phyloP scores from a whole-genome alignment of 1,140 invertebrate genomes.

The Argopecten irradians region DNA sequence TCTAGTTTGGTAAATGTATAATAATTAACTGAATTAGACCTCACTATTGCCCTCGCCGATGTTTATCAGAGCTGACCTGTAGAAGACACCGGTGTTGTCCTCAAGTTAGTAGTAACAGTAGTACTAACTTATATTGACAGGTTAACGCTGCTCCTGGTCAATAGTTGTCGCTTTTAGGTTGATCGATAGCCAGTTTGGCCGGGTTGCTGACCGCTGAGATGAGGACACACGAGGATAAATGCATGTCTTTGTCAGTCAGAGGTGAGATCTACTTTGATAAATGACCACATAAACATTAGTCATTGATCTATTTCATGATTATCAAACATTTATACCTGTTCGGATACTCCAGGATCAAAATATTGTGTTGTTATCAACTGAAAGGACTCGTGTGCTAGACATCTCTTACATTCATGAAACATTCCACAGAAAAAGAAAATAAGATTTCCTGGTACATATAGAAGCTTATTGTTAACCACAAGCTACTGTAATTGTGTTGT shows the following conservation, averaged over 20 bases:
- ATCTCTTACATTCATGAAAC: no score
- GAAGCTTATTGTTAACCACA: no score
- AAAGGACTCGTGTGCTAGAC: no score
- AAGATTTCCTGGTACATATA: no score
- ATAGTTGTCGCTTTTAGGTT: neutral
- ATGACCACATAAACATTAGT: neutral
- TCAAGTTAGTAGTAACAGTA: neutral
- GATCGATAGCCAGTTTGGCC: neutral
- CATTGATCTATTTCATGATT: no score
- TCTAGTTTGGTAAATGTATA: no score
- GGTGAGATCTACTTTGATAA: slow-evolving; percentile 15
- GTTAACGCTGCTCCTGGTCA: neutral
- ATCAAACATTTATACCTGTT: neutral
- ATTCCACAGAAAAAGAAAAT: no score
- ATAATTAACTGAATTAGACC: no score
- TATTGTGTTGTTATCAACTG: no score
- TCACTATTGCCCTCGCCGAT: neutral
- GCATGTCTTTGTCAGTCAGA: neutral
- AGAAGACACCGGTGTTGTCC: neutral
- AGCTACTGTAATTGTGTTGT: no score
- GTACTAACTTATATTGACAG: neutral
- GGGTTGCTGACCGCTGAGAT: neutral
- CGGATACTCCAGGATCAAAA: no score
- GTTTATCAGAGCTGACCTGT: neutral
- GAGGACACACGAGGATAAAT: neutral